phyloP scores from a whole-genome alignment of 2,113 vertebrate species.

The Eubucco bourcierii region DNA sequence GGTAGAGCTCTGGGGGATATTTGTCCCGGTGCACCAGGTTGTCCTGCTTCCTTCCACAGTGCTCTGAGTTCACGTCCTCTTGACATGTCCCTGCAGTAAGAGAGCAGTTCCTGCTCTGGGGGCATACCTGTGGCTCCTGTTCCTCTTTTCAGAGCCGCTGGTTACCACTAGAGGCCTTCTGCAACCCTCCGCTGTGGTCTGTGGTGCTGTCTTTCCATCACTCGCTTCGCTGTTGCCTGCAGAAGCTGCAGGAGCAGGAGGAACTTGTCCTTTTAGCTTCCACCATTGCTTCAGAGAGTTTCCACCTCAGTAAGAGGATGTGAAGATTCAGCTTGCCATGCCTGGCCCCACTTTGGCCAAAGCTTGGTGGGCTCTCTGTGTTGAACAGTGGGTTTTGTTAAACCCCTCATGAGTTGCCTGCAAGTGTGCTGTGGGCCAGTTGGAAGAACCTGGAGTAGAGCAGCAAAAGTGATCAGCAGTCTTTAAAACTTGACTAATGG shows the following conservation, averaged over 20 bases:
- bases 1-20: neutral
- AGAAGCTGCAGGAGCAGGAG: neutral
- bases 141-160: slow-evolving; percentile 22
- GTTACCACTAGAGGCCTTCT: neutral
- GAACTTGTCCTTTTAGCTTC: slow-evolving; percentile 9
- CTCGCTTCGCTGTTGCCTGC: neutral
- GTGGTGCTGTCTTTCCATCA: neutral
- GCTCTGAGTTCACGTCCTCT: neutral
- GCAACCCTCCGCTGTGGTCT: neutral
- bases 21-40: neutral
- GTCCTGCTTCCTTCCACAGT: neutral
- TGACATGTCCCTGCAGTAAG: neutral
- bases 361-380: neutral
- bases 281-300: neutral
- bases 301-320: neutral
- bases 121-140: neutral
- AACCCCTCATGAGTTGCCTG: neutral
- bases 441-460: neutral
- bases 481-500: neutral
- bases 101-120: neutral
- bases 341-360: neutral
- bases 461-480: neutral
- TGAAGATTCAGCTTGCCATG: neutral
- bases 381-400: neutral
- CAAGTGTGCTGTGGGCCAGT: neutral